Conservation (phyloP, 2,113 vertebrate species). For the Gymnobelideus leadbeateri region DNA sequence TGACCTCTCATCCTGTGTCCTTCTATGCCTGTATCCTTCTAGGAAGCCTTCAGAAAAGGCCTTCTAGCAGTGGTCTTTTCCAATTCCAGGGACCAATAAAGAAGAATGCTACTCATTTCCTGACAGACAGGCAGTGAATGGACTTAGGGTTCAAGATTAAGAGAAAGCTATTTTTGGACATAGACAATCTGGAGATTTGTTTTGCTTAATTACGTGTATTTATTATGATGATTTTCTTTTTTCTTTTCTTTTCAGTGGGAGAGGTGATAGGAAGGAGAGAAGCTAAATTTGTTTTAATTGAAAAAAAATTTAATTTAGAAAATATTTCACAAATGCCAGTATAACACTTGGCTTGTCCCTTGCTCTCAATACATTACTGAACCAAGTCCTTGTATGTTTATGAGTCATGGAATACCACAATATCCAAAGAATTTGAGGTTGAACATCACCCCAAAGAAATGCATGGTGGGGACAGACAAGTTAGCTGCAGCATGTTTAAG, state of each 20-base stretch:
- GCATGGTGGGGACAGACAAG: not conserved
- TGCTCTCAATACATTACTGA: not conserved
- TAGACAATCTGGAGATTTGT: not conserved
- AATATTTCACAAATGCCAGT: not conserved
- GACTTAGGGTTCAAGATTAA: not conserved
- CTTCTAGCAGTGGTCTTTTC: not conserved
- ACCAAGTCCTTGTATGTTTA: not conserved
- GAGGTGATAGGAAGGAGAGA: not conserved
- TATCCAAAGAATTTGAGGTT: not conserved
- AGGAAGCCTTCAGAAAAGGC: not conserved
- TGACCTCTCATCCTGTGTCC: not conserved
- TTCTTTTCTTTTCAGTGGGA: not conserved
- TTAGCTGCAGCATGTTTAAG: not conserved
- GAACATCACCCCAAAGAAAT: not conserved
- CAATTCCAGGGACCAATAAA: not conserved
- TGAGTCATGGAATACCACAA: not conserved
- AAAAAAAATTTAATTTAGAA: not conserved
- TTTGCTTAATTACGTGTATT: not conserved
- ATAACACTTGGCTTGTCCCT: not conserved
- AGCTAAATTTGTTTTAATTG: not conserved
- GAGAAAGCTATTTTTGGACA: not conserved
- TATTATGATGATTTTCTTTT: not conserved
- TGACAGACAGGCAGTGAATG: not conserved
- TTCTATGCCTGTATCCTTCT: not conserved
- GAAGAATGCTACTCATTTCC: not conserved